phyloP scores from a whole-genome alignment of 2,797 vertebrate species.

The Rhinichthys osculus region DNA sequence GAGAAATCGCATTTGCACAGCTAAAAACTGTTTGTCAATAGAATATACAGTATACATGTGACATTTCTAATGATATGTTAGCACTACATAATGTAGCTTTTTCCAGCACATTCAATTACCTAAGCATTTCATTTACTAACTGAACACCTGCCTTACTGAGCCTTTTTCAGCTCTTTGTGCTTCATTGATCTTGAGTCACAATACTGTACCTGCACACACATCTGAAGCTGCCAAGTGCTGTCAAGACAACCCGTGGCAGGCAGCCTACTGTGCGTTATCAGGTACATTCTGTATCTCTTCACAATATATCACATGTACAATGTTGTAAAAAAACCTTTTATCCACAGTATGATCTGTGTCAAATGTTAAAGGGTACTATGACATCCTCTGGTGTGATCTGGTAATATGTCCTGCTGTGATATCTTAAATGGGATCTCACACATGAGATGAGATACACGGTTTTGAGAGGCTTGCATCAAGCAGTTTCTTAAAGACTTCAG shows the following conservation, averaged over 20 bases:
- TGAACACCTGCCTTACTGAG: background rate
- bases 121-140: background rate
- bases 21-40: background rate
- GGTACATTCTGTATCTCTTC: background rate
- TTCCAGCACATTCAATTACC: background rate
- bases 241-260: background rate
- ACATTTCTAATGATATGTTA: background rate
- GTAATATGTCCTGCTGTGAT: conserved; percentile 9
- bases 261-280: conserved; percentile 1
- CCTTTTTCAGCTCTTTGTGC: background rate
- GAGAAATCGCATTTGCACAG: conserved; percentile 35
- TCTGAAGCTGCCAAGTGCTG: background rate
- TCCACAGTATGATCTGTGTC: background rate
- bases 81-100: background rate
- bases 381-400: background rate
- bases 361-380: background rate
- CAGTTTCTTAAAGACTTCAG: conserved; percentile 11
- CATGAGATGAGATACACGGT: background rate
- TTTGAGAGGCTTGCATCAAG: conserved; percentile 9
- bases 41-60: background rate
- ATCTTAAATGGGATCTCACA: conserved; percentile 24
- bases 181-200: background rate
- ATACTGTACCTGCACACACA: background rate
- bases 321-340: background rate
- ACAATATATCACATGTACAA: background rate